These are phyloP conservation scores for Trissolcus japonicus DNA, from an alignment of 2,888 invertebrate species.

Conservation along the genomic window DNA sequence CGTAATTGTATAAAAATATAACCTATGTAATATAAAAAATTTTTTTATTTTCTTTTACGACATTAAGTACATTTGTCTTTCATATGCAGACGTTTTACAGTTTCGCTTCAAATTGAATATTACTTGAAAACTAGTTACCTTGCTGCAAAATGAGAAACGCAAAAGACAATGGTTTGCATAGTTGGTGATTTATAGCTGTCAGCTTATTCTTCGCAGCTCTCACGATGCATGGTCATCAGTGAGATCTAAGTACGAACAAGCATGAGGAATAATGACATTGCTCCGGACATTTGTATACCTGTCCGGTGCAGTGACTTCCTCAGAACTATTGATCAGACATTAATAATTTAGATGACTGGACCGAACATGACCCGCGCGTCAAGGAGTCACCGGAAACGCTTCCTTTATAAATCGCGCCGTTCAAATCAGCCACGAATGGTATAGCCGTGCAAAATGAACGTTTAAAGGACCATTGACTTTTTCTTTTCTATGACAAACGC, in stretches of 20 bases:
- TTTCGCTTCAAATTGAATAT: no score
- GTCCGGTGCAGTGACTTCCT: slow-evolving; percentile 71
- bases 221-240: no score
- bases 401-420: slow-evolving; percentile 54
- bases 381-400: slow-evolving; percentile 45
- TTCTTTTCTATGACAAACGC: background rate
- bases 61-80: background rate
- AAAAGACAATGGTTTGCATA: slow-evolving; percentile 26
- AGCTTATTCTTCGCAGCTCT: no score
- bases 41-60: background rate
- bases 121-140: background rate
- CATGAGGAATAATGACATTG: slow-evolving; percentile 71
- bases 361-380: slow-evolving; percentile 51
- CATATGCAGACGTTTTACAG: no score
- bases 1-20: slow-evolving; percentile 19
- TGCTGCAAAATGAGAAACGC: background rate
- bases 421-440: slow-evolving; percentile 33
- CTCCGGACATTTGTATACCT: slow-evolving; percentile 71
- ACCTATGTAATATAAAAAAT: background rate
- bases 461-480: slow-evolving; percentile 1
- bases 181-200: background rate
- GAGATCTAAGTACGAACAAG: slow-evolving; percentile 21
- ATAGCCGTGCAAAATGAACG: slow-evolving; percentile 18
- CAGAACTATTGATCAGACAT: slow-evolving; percentile 72
- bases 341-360: slow-evolving; percentile 69